Base-by-base conservation (phyloP, 2,113 vertebrate species). In the Calonectris borealis region DNA sequence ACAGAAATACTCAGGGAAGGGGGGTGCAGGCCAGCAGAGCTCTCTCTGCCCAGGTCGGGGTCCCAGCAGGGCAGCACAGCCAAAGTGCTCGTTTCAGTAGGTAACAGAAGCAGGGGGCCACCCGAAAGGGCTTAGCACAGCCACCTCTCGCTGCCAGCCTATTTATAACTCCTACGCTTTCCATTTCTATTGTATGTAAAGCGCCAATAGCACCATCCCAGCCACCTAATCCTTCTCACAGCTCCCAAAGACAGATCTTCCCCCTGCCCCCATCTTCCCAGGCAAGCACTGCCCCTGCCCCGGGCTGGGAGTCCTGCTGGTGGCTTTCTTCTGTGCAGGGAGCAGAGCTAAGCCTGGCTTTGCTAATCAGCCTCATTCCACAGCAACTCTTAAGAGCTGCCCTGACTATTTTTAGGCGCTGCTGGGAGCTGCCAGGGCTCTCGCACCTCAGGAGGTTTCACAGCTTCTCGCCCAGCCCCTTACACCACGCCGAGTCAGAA, bases 341-440 rank as follows among this genome's bases (percentile, higher is more conserved):
- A 93, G 60, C 78, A 83, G 46, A 93, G 72, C 73, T 80, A 36
- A 89, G 61, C 77, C 91, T 62, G 40, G 36, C 16, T 95, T 80
- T 89, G 40, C 78, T 94, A 71, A 91, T 83, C 88, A 72, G 77
- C 83, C 75, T 90, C 81, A 25, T 93, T 95, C 86, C 84, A 22
- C 25, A 46, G 61, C 49, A 48, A 94, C 58, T 88, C 90, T 76
- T 36, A 77, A 40, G 86, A 83, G 80, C 21, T 70, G 60, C 58
- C 70, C 82, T 52, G 60, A 86, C 84, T 97, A 78, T 95, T 94
- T 96, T 92, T 96, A 94, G 90, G 68, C 68, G 60, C 75, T 9
- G 14, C 88, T 90, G 57, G 86, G 90, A 93, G 69, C 87, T 91
- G 77, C 80, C 83, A 94, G 92, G 86, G 86, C 84, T 77, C 49